Conservation (phyloP, 2,888 invertebrate genomes). For the Aplocera efformata region DNA sequence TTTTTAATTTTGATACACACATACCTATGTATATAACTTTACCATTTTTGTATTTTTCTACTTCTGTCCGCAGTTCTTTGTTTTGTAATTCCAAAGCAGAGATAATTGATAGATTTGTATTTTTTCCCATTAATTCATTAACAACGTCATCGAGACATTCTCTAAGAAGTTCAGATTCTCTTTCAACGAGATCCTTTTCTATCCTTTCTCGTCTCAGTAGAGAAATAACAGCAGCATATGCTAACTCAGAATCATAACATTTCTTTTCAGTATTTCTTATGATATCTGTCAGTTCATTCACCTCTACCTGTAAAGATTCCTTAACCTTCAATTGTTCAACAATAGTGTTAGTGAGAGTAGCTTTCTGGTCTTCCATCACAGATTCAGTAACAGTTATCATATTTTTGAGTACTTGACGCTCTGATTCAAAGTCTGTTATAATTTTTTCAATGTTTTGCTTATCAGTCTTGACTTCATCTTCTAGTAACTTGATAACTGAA, state of each 20-base stretch:
- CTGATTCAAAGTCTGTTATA: slow-evolving; percentile 54
- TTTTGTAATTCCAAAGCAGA: slow-evolving; percentile 32
- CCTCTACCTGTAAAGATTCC: slow-evolving; percentile 39
- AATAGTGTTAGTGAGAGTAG: slow-evolving; percentile 41
- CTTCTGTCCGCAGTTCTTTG: slow-evolving; percentile 22
- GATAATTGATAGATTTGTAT: slow-evolving; percentile 18
- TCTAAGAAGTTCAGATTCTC: slow-evolving; percentile 24
- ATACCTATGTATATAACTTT: slow-evolving; percentile 16
- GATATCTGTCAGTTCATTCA: slow-evolving; percentile 27
- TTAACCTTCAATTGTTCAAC: slow-evolving; percentile 39
- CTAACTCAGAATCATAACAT: slow-evolving; percentile 35
- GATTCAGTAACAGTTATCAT: slow-evolving; percentile 62
- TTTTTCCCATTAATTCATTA: slow-evolving; percentile 30
- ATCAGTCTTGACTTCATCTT: slow-evolving; percentile 46
- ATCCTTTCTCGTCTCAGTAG: slow-evolving; percentile 29
- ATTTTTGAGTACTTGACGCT: slow-evolving; percentile 53
- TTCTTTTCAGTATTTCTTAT: slow-evolving; percentile 29
- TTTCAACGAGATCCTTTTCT: slow-evolving; percentile 26
- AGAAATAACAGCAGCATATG: slow-evolving; percentile 28
- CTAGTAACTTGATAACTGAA: slow-evolving; percentile 31
- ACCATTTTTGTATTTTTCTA: slow-evolving; percentile 40
- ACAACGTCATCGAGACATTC: slow-evolving; percentile 25
- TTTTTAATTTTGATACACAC: neutral
- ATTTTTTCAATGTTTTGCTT: slow-evolving; percentile 50
- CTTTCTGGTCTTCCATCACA: slow-evolving; percentile 59